Evolutionary conservation across 2,888 invertebrate genomes (phyloP).

Genomic region (Watsonalla binaria): DNA sequence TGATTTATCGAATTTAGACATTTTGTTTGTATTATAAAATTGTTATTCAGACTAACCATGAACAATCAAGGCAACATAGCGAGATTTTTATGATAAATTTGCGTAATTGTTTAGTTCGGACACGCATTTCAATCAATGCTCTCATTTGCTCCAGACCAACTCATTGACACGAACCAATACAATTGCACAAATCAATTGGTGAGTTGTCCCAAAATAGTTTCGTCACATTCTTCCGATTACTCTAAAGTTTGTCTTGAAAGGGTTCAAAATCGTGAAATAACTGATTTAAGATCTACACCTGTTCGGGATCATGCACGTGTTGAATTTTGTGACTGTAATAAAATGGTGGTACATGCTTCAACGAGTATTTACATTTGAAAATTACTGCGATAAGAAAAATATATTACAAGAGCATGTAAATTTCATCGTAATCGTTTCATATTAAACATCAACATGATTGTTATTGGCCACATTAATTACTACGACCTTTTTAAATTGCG

Average conservation of each 20-base stretch:
- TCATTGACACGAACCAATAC: slow-evolving; percentile 58
- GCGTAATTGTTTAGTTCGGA: slow-evolving; percentile 22
- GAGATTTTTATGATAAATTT: not conserved
- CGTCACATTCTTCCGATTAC: slow-evolving; percentile 26
- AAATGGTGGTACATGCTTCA: too few relatives aligned
- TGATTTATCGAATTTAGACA: too few relatives aligned
- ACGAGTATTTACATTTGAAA: slow-evolving; percentile 23
- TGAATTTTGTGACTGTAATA: too few relatives aligned
- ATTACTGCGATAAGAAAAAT: slow-evolving; percentile 45
- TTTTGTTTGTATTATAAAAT: too few relatives aligned
- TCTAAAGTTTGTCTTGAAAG: slow-evolving; percentile 22
- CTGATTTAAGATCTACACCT: not conserved
- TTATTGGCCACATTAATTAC: slow-evolving; percentile 67
- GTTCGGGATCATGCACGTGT: too few relatives aligned
- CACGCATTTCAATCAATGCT: slow-evolving; percentile 53
- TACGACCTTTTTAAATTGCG: slow-evolving; percentile 58
- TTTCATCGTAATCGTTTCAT: slow-evolving; percentile 46
- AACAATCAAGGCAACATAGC: too few relatives aligned
- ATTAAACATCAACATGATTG: slow-evolving; percentile 52
- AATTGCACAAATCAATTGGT: slow-evolving; percentile 57
- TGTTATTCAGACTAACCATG: too few relatives aligned
- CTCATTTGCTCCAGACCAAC: slow-evolving; percentile 25
- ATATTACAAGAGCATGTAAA: slow-evolving; percentile 48
- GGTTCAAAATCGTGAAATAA: not conserved
- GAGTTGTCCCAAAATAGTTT: slow-evolving; percentile 34